Conservation (phyloP, 92 coral and sea anemone genomes). For the Phenganax subtilis region DNA sequence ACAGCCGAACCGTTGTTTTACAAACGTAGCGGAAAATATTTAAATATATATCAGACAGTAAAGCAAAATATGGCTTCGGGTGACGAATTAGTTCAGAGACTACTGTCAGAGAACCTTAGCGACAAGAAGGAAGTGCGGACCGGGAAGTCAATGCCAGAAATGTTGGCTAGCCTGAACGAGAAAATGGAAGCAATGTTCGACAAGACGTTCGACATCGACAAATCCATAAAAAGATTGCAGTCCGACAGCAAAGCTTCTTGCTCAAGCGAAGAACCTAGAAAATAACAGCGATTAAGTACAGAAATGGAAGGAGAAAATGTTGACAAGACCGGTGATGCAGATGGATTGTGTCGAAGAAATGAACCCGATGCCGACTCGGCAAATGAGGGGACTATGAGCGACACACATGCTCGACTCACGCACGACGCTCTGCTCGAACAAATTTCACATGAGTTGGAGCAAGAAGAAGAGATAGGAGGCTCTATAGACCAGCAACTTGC, state of each 20-base stretch:
- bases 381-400: slow-evolving; percentile 5
- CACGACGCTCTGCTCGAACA: slow-evolving; percentile 14
- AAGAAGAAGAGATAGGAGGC: slow-evolving; percentile 5
- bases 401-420: slow-evolving; percentile 25
- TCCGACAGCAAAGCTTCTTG: neutral
- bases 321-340: neutral
- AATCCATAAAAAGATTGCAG: neutral
- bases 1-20: neutral
- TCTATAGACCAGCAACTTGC: slow-evolving; percentile 28
- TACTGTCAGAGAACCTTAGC: neutral
- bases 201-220: neutral
- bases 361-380: slow-evolving; percentile 29
- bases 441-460: slow-evolving; percentile 9
- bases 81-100: neutral
- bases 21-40: neutral
- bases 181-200: neutral
- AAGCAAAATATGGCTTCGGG: neutral
- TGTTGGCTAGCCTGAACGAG: neutral
- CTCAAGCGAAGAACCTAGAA: neutral
- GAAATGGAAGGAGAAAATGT: neutral
- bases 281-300: neutral
- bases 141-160: neutral
- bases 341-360: neutral
- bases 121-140: neutral
- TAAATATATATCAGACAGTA: neutral